phyloP scores from a whole-genome alignment of 2,888 invertebrate genomes.

The Meganola albula region DNA sequence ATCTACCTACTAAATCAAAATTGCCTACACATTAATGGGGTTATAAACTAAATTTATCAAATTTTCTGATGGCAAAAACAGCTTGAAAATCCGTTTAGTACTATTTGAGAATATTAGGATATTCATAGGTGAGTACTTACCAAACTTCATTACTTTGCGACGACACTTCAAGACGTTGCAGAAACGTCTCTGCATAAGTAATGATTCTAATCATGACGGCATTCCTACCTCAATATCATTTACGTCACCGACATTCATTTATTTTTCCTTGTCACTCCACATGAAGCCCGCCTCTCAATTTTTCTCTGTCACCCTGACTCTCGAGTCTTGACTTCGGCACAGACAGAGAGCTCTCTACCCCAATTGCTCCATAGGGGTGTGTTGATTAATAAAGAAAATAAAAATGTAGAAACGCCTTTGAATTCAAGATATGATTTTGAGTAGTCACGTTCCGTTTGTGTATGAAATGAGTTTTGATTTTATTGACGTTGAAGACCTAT shows the following conservation, averaged over 20 bases:
- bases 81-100: too few species aligned
- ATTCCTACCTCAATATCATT: slow-evolving; percentile 25
- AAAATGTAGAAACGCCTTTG: slow-evolving; percentile 41
- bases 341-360: slow-evolving; percentile 52
- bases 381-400: slow-evolving; percentile 69
- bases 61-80: too few species aligned
- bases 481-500: slow-evolving; percentile 31
- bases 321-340: slow-evolving; percentile 56
- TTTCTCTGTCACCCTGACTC: slow-evolving; percentile 55
- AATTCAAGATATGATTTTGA: slow-evolving; percentile 44
- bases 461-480: slow-evolving; percentile 31
- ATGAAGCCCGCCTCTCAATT: slow-evolving; percentile 46
- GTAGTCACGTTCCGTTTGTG: slow-evolving; percentile 41
- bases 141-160: background rate
- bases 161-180: slow-evolving; percentile 3
- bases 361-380: slow-evolving; percentile 55
- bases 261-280: slow-evolving; percentile 46
- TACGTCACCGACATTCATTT: slow-evolving; percentile 42
- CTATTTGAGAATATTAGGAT: too few species aligned
- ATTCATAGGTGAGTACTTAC: too few species aligned
- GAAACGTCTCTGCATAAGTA: slow-evolving; percentile 23
- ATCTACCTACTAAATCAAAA: too few species aligned
- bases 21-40: too few species aligned
- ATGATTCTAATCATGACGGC: slow-evolving; percentile 22
- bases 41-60: too few species aligned